Base-by-base conservation (phyloP, 92 coral and sea anemone genomes). In the Pocillopora grandis region DNA sequence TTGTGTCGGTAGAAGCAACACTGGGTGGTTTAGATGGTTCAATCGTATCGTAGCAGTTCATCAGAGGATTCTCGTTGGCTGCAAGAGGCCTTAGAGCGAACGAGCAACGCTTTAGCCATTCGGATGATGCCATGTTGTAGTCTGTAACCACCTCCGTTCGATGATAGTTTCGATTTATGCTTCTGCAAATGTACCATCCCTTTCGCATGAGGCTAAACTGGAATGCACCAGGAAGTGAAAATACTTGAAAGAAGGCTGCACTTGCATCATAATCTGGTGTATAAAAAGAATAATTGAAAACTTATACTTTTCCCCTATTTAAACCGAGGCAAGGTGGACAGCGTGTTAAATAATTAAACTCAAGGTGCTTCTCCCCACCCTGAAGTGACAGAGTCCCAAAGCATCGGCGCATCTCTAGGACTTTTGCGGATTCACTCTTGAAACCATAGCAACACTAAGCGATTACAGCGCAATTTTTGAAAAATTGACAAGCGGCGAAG, bases 161-260 rank as follows among this genome's bases (percentile, higher is more conserved):
- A 69, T 91, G 91, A 23, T 84, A 88, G 67, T 83, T 79, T 19
- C 59, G 57, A 19, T 88, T 58, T n/a, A 12, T 3, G 69, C 94
- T 88, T 79, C 89, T 90, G 72, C 94, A 91, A 12, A 88, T 73
- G 81, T 88, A 91, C 94, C 94, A 91, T 15, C 94, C 94, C 23
- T 64, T 80, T 21, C 88, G 82, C 81, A 84, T 62, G 18, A 91
- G 83, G 80, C 87, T 87, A 67, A 91, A 91, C 89, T 88, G 90
- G 23, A 91, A 91, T 52, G 94, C 94, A 36, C 87, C 94, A 27
- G 94, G 94, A 58, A 91, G 76, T 35, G 84, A 88, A 71, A 84
- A 74, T 0, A 87, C 87, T 71, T 84, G 78, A 80, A 80, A 91
- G 21, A 87, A 87, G 35, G 89, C 78, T 13, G 87, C 58, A 11